Evolutionary conservation across 2,888 invertebrate genomes (phyloP).

Genomic region (Tromatobia lineatoria): DNA sequence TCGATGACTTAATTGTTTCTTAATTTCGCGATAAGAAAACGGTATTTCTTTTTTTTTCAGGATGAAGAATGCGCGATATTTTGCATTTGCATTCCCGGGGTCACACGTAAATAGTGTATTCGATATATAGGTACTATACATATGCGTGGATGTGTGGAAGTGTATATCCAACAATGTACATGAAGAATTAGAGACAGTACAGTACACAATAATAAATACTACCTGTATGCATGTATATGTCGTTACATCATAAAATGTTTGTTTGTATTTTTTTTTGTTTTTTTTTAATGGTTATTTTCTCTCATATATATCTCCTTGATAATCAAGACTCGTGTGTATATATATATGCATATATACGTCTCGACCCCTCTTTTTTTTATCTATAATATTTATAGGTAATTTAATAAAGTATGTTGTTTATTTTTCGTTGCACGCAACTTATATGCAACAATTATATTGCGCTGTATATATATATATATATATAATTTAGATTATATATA

Average conservation of each 20-base stretch:
- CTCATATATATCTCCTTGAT: conserved; percentile 56
- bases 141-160: conserved; percentile 73
- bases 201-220: conserved; percentile 84
- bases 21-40: conserved; percentile 6
- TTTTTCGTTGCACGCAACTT: conserved; percentile 82
- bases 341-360: conserved; percentile 67
- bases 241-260: conserved; percentile 77
- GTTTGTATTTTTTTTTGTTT: conserved; percentile 64
- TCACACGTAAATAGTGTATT: conserved; percentile 81
- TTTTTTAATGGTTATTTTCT: conserved; percentile 67
- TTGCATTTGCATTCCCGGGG: conserved; percentile 83
- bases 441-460: conserved; percentile 81
- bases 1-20: neutral
- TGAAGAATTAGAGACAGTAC: conserved; percentile 83
- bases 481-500: conserved; percentile 64
- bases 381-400: conserved; percentile 62
- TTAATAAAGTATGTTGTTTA: conserved; percentile 75
- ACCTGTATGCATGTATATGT: conserved; percentile 81
- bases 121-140: conserved; percentile 74
- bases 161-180: conserved; percentile 80
- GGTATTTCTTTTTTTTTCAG: neutral
- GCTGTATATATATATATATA: conserved; percentile 75
- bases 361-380: conserved; percentile 42
- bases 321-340: conserved; percentile 67
- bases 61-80: conserved; percentile 77